phyloP scores from a whole-genome alignment of 2,888 invertebrate genomes.

The Oeneis ivallda region DNA sequence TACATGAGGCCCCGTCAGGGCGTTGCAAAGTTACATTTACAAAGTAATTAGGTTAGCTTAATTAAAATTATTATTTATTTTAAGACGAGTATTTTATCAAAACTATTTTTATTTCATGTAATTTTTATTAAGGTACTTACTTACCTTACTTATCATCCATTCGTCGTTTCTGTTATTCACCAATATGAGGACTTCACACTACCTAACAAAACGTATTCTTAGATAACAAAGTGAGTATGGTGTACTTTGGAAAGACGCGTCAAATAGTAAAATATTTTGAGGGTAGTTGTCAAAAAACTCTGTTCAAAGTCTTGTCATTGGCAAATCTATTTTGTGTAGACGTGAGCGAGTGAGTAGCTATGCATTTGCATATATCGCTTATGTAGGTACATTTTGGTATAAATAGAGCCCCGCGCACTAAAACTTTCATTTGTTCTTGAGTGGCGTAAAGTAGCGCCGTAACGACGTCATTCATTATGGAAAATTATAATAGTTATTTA shows the following conservation, averaged over 20 bases:
- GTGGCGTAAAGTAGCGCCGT: conserved; percentile 22
- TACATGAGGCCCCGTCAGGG: no score
- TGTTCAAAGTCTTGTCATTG: not conserved
- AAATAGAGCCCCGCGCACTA: conserved; percentile 46
- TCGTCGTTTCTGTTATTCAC: no score
- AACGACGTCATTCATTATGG: conserved; percentile 44
- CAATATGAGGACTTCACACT: no score
- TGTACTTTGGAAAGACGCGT: conserved; percentile 9
- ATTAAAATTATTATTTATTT: no score
- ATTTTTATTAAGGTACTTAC: no score
- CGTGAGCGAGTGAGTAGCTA: not conserved
- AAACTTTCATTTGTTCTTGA: conserved; percentile 45
- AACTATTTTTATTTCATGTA: no score
- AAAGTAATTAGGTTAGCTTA: no score
- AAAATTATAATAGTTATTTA: conserved; percentile 53
- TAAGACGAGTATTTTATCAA: no score
- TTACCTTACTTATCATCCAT: no score
- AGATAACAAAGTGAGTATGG: not conserved
- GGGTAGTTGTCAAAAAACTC: conserved; percentile 23
- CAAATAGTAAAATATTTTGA: conserved; percentile 7
- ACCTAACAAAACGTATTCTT: no score
- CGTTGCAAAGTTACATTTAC: no score
- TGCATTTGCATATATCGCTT: conserved; percentile 22
- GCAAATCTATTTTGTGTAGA: not conserved
- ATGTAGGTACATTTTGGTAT: conserved; percentile 42